Evolutionary conservation across 2,113 vertebrate genomes (phyloP).

Genomic region (Phrynosoma blainvillii): DNA sequence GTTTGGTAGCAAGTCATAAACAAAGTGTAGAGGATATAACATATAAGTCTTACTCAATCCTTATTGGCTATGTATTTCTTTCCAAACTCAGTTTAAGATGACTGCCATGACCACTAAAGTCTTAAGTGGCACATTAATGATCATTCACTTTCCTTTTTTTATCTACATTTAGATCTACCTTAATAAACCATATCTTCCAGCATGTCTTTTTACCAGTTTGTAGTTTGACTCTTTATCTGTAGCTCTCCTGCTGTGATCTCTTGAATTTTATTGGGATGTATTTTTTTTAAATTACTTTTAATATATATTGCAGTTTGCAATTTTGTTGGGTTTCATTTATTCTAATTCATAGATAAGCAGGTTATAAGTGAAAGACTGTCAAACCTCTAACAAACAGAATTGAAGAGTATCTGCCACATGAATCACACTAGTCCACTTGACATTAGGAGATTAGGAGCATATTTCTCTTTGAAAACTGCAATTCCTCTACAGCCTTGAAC

Average conservation of each 20-base stretch:
- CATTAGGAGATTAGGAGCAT: background rate
- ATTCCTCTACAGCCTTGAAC: background rate
- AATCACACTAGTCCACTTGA: background rate
- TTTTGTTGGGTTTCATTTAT: background rate
- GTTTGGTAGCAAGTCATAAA: background rate
- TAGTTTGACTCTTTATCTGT: no score
- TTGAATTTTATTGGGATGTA: background rate
- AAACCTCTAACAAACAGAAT: background rate
- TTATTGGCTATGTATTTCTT: background rate
- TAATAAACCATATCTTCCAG: background rate
- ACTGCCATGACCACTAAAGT: background rate
- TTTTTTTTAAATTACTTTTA: background rate
- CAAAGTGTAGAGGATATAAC: background rate
- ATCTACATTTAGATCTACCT: background rate
- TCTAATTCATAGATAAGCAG: background rate
- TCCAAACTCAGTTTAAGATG: background rate
- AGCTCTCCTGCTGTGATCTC: background rate
- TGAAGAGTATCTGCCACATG: background rate
- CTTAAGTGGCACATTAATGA: background rate
- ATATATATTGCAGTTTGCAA: background rate
- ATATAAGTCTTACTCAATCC: background rate
- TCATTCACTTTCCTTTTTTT: background rate
- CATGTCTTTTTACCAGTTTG: background rate
- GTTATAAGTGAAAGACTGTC: background rate
- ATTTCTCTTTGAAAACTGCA: background rate